phyloP scores from a whole-genome alignment of 2,113 vertebrate species.

The Panthera leo region DNA sequence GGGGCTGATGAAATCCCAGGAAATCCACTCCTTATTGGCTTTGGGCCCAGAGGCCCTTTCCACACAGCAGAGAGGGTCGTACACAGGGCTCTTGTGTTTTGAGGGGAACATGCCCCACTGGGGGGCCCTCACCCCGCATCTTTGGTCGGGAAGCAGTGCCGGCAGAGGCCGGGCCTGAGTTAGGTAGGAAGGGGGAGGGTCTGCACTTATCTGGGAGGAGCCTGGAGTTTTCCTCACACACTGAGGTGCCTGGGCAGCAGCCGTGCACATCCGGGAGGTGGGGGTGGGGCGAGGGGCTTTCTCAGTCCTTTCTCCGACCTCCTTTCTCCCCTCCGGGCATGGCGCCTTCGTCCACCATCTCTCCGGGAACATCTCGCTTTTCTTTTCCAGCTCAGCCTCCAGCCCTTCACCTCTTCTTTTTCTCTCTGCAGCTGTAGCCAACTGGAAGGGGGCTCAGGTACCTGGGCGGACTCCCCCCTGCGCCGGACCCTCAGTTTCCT shows the following conservation, averaged over 20 bases:
- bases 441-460: conserved; percentile 74
- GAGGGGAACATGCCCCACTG: neutral
- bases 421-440: conserved; percentile 77
- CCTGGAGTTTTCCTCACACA: conserved; percentile 35
- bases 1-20: conserved; percentile 82
- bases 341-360: neutral
- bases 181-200: conserved; percentile 45
- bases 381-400: neutral
- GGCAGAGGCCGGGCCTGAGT: conserved; percentile 14
- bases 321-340: neutral
- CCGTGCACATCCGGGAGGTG: neutral
- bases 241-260: neutral
- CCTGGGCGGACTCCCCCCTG: conserved; percentile 76
- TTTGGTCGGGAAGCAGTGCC: conserved; percentile 8
- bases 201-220: conserved; percentile 67
- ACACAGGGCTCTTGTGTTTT: conserved; percentile 64
- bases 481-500: conserved; percentile 88
- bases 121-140: neutral
- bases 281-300: neutral
- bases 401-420: neutral
- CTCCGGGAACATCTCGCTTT: neutral
- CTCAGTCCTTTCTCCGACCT: neutral
- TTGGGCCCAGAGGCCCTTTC: conserved; percentile 72
- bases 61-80: conserved; percentile 65
- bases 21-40: conserved; percentile 74